phyloP scores from a whole-genome alignment of 2,797 vertebrate genomes.

The Pipistrellus pygmaeus region DNA sequence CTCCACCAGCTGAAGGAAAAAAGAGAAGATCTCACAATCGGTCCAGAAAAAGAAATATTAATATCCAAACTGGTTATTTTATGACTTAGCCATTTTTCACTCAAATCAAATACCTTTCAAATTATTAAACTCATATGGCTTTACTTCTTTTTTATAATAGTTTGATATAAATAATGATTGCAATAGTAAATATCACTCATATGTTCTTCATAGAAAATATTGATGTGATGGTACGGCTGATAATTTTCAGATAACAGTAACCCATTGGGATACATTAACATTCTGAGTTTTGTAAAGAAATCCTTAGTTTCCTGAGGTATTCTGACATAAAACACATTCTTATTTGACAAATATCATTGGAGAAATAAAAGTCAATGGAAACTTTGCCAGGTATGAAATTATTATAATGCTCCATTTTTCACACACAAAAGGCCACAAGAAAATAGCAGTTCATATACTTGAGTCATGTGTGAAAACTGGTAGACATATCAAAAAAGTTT shows the following conservation, averaged over 20 bases:
- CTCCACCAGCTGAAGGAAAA: background rate
- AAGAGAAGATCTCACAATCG: background rate
- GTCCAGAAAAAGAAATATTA: background rate
- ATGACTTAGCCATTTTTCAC: background rate
- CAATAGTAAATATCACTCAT: constrained; percentile 4
- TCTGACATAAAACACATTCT: constrained; percentile 19
- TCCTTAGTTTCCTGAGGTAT: constrained; percentile 37
- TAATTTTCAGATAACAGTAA: constrained; percentile 40
- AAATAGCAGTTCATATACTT: background rate
- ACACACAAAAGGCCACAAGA: background rate
- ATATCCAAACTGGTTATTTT: background rate
- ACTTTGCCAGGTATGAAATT: constrained; percentile 15
- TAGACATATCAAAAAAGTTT: constrained; percentile 36
- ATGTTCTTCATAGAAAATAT: constrained; percentile 60
- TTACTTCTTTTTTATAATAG: constrained; percentile 19
- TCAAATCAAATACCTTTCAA: constrained; percentile 48
- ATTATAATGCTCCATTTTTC: constrained; percentile 41
- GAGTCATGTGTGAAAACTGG: constrained; percentile 41
- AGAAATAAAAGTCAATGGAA: constrained; percentile 59
- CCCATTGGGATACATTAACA: background rate
- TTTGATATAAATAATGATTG: constrained; percentile 23
- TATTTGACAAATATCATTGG: background rate
- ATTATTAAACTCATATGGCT: background rate
- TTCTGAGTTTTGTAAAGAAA: constrained; percentile 51
- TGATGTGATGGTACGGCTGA: background rate